phyloP scores from a whole-genome alignment of 2,113 vertebrate species.

The Myiagra hebetior region DNA sequence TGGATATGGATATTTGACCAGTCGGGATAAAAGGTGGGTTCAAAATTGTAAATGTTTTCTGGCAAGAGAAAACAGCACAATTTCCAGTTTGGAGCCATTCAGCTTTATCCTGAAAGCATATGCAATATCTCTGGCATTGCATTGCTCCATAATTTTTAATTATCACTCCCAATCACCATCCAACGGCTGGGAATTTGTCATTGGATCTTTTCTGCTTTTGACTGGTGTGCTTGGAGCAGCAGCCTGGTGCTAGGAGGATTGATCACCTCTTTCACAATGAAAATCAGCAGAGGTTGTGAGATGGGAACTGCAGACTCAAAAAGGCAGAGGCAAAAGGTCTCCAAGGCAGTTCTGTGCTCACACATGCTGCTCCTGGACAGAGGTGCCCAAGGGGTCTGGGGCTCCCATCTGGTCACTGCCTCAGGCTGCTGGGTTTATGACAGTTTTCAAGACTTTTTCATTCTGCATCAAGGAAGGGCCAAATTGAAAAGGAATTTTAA shows the following conservation, averaged over 20 bases:
- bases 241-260: fast-evolving
- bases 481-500: background rate
- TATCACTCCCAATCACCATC: background rate
- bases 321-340: background rate
- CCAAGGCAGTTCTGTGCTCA: background rate
- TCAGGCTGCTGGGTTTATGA: background rate
- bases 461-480: background rate
- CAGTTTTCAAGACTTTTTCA: background rate
- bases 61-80: background rate
- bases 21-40: background rate
- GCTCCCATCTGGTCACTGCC: background rate
- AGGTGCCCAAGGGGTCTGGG: background rate
- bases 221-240: background rate
- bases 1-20: background rate
- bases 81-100: background rate
- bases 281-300: background rate
- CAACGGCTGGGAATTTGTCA: background rate
- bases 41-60: background rate
- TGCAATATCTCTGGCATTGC: background rate
- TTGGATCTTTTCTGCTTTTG: background rate
- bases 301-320: fast-evolving
- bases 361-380: background rate
- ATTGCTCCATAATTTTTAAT: background rate
- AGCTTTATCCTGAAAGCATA: background rate
- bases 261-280: background rate